Base-by-base conservation (phyloP, 2,888 invertebrate genomes). In the Sycophila texana region DNA sequence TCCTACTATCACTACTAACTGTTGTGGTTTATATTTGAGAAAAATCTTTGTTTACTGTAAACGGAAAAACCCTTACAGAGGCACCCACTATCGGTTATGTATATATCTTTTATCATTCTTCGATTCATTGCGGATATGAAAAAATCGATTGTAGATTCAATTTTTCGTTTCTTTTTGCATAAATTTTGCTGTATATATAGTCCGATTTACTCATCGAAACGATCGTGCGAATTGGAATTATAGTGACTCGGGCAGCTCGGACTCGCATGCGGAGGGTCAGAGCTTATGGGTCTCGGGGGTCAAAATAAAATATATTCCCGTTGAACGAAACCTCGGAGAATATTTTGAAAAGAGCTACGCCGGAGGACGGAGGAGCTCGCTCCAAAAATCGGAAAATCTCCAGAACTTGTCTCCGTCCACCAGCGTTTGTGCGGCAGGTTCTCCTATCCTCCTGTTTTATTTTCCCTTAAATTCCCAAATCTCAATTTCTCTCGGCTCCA, bases 21-120 rank as follows among this genome's bases (percentile, higher is more conserved):
- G 78, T 89, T 89, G 89, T 87, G 88, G 88, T 89, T 89, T 89
- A 90, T 90, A 90, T 86, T 87, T 89, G 88, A 89, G 86, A 90
- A 89, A 84, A 86, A 87, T 82, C 74, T 87, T 85, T 85, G 87
- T 88, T 88, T 87, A 89, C 89, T 90, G 90, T 89, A 90, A 26
- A 90, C 89, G 86, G 85, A 90, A 90, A 87, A 90, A 89, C 90
- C 90, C 90, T 89, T 85, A 90, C 90, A 88, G 88, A 90, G 89
- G 90, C 89, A 89, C 87, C 86, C 89, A 90, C 89, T 73, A 83
- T 84, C 87, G 88, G 87, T 74, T 74, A 26, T 26, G 26, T 26
- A 26, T 61, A 70, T 66, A 26, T 14, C 26, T n/a, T 20, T 61
- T 20, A 39, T 77, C 22, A 5, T 47, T n/a, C 16, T 47, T 30